Base-by-base conservation (phyloP, 2,797 vertebrate species). In the Pseudochromis fuscus region DNA sequence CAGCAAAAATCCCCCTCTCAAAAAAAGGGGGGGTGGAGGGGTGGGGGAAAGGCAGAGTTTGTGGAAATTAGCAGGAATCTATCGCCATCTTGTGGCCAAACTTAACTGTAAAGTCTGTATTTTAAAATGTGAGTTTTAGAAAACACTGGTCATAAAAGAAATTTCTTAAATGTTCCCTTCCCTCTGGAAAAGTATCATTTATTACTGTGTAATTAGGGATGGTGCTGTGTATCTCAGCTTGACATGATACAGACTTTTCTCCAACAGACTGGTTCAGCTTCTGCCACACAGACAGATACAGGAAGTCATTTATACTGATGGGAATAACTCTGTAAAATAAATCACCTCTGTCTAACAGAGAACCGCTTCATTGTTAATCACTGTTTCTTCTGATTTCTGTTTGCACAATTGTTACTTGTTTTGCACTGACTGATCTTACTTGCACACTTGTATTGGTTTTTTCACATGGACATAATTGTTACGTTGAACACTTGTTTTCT, bases 11-110 rank as follows among this genome's bases (percentile, higher is more conserved):
- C 1, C 7, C 12, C 5, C 7, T 21, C 42, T 31, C 23, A 2
- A 40, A 21, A 19, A 38, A 57, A 21, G 59, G 23, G 23, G 23
- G 0, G 9, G 5, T 2, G 5, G 33, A 57, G n/a, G 59, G 23
- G 23, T 23, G 0, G 9, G 5, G 2, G 5, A 24, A 51, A 27
- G 5, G 11, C 18, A 38, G n/a, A 21, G n/a, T 27, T 48, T 27
- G 7, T 42, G n/a, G 1, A 25, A 11, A 70, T 38, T 4, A 62
- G 44, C 11, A 55, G 55, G 45, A 69, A 49, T 59, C 1, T 82
- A 52, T 38, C 3, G 77, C 88, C 89, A 88, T 50, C 89, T 81
- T 84, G 88, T 91, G 90, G 87, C 9, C 33, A 63, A 57, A 81
- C 4, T 13, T 23, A 66, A 31, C 53, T 1, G n/a, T 37, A 53